Evolutionary conservation across 2,113 vertebrate species (phyloP).

Genomic region (Cyphomyrus plagiostoma): DNA sequence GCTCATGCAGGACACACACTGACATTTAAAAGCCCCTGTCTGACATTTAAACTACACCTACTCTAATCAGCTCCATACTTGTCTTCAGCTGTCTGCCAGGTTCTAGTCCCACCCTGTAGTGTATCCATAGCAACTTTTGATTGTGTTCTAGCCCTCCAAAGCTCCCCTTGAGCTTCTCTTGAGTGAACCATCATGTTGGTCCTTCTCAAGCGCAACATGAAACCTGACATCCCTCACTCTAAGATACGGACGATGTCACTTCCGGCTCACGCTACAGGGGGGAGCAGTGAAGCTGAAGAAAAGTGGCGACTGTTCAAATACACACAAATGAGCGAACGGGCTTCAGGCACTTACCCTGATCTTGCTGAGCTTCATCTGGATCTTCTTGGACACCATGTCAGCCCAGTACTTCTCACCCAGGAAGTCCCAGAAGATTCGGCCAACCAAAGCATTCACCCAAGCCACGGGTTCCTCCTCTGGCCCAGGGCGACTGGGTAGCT

Average conservation of each 20-base stretch:
- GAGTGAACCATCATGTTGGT: background rate
- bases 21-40: constrained; percentile 6
- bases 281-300: background rate
- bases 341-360: constrained; percentile 74
- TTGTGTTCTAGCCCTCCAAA: background rate
- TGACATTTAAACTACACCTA: background rate
- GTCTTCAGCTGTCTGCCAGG: background rate
- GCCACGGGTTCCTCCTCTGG: constrained; percentile 74
- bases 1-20: background rate
- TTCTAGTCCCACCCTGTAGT: background rate
- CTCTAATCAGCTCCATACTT: background rate
- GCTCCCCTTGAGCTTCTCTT: background rate
- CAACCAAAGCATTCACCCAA: constrained; percentile 92
- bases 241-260: background rate
- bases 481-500: constrained; percentile 63
- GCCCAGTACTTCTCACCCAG: constrained; percentile 96
- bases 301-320: background rate
- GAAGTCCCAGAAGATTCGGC: constrained; percentile 97
- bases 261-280: background rate
- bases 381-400: constrained; percentile 91
- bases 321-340: background rate
- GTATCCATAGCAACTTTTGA: background rate
- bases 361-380: constrained; percentile 99
- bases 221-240: background rate
- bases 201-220: background rate